Evolutionary conservation across 2,113 vertebrate species (phyloP), one percentile per base, ranked within the genome.

Genomic region (Illadopsis cleaveri): DNA sequence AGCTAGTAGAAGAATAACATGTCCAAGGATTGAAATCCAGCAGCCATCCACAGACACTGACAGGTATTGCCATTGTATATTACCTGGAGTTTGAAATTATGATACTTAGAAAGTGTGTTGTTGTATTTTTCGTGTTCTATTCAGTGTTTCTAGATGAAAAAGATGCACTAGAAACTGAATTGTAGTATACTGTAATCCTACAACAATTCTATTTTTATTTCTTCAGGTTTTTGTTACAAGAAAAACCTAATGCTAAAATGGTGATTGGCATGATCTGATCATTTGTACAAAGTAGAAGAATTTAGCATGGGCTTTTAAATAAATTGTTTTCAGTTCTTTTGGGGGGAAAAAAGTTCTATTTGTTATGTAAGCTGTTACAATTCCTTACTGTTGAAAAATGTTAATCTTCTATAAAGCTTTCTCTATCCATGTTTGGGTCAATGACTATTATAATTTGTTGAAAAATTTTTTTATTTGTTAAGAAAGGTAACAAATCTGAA

Each of bases 21-120:
- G 96, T 86, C 97, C 97, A 93, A 97, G 97, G 97, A 98, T 97
- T 96, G 97, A 97, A 97, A 98, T 98, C 84, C 97, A 98, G 89
- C 97, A 98, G 61, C 96, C 96, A 88, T 97, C 97, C 94, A 97
- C 97, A 95, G 97, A 98, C 81, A 97, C 96, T 83, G 97, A 98
- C 97, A 98, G 97, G 97, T 98, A 98, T 96, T 96, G 73, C 75
- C 44, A 40, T 62, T 89, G 71, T 91, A 21, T 89, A 75, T 86
- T 96, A 94, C 78, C 75, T 95, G 56, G 21, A 91, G 38, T 83
- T 94, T 94, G 68, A 90, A 87, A 48, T 90, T 10, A 75, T 37
- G 53, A 35, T 70, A 31, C 56, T 51, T 97, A 96, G 90, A 90
- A 84, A 75, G 56, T 87, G 60, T 79, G 54, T n/a, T 5, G 10